Conservation (phyloP, 2,113 vertebrate species). For the Amblyopsis rosae region DNA sequence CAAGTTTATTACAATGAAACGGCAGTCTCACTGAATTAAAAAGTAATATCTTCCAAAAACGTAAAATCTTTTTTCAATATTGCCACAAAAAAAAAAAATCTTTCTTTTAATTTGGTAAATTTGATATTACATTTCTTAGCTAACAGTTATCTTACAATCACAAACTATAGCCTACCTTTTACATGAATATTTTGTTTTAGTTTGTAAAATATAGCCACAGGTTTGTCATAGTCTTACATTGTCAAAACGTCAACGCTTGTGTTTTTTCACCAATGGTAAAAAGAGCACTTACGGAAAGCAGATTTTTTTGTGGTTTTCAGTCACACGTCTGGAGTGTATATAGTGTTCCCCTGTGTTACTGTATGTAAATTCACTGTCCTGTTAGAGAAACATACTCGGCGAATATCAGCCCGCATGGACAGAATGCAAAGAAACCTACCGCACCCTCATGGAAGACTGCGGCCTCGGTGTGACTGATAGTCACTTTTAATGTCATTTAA, state of each 20-base stretch:
- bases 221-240: too few species aligned
- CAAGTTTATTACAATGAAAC: too few species aligned
- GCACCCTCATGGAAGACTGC: conserved; percentile 49
- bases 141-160: too few species aligned
- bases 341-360: conserved; percentile 35
- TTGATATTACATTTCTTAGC: too few species aligned
- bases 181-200: too few species aligned
- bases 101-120: too few species aligned
- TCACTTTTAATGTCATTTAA: conserved; percentile 62
- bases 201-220: too few species aligned
- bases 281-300: conserved; percentile 35
- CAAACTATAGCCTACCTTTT: too few species aligned
- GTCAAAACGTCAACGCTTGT: neutral
- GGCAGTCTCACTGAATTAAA: too few species aligned
- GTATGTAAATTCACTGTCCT: conserved; percentile 29
- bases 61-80: too few species aligned
- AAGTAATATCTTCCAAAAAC: too few species aligned
- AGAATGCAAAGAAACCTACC: conserved; percentile 15
- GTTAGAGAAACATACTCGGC: conserved; percentile 40
- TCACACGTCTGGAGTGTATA: conserved; percentile 1
- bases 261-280: conserved; percentile 37
- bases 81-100: too few species aligned
- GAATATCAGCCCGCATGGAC: conserved; percentile 43
- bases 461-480: conserved; percentile 58
- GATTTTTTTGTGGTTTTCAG: conserved; percentile 4